These are phyloP conservation scores for Spodoptera litura DNA, from an alignment of 1,140 invertebrate genomes.

Conservation along the genomic window DNA sequence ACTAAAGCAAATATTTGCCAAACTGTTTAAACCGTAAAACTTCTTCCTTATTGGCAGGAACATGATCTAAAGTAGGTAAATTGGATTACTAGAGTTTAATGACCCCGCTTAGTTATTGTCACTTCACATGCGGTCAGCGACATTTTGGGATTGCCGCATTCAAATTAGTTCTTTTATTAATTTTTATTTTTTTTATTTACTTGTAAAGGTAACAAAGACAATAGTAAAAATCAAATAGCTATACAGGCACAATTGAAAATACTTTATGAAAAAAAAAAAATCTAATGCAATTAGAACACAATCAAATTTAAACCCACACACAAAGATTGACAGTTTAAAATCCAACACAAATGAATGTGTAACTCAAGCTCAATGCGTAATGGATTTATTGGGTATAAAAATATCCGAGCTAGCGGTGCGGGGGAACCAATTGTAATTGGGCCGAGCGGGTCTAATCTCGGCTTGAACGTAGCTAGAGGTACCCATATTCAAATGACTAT, in stretches of 20 bases:
- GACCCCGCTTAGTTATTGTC: neutral
- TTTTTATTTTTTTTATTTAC: too few relatives aligned
- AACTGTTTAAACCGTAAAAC: neutral
- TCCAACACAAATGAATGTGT: neutral
- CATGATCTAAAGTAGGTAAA: constrained; percentile 2
- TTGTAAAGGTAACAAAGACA: too few relatives aligned
- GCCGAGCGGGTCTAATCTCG: constrained; percentile 29
- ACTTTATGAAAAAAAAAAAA: neutral
- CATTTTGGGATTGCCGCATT: constrained; percentile 4
- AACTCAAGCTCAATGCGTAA: constrained; percentile 32
- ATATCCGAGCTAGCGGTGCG: constrained; percentile 5
- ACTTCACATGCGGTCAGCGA: neutral
- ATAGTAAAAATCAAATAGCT: too few relatives aligned
- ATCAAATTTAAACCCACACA: neutral
- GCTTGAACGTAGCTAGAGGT: constrained; percentile 4
- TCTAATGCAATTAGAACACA: neutral
- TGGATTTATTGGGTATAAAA: constrained; percentile 40
- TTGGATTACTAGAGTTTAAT: constrained; percentile 2
- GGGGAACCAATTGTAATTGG: constrained; percentile 28
- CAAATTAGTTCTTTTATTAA: constrained; percentile 6
- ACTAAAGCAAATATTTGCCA: neutral
- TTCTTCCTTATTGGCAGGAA: neutral
- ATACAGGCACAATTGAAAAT: too few relatives aligned
- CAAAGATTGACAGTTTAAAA: too few relatives aligned
- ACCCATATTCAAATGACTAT: constrained; percentile 25